Evolutionary conservation across 2,888 invertebrate genomes (phyloP).

Genomic region (Neoascia interrupta): DNA sequence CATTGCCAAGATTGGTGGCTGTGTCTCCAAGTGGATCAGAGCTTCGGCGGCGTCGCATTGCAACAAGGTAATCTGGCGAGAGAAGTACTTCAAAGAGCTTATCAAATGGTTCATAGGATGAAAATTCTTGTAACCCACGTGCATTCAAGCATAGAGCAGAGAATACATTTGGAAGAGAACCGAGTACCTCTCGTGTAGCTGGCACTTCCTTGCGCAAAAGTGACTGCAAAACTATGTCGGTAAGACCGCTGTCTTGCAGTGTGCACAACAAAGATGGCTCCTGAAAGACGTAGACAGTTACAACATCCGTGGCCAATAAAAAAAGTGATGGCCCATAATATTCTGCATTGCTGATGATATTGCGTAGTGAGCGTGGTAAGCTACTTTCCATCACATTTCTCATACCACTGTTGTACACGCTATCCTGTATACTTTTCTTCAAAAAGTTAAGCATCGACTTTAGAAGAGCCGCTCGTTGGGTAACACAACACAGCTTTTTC

Average conservation of each 20-base stretch:
- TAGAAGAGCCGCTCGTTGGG: constrained; percentile 90
- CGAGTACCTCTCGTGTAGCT: constrained; percentile 87
- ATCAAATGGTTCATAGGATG: constrained; percentile 89
- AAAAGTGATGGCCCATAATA: constrained; percentile 94
- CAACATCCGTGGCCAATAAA: constrained; percentile 90
- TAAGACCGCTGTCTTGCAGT: constrained; percentile 91
- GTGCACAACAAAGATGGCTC: constrained; percentile 91
- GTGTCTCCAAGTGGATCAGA: constrained; percentile 90
- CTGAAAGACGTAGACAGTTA: constrained; percentile 90
- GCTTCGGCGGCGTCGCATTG: constrained; percentile 90
- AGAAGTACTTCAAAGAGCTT: constrained; percentile 89
- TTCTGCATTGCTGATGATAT: constrained; percentile 92
- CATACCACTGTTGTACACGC: constrained; percentile 89
- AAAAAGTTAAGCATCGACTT: constrained; percentile 94
- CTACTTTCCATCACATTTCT: constrained; percentile 93
- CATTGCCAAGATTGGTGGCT: constrained; percentile 90
- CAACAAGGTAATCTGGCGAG: constrained; percentile 90
- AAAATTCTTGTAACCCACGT: constrained; percentile 88
- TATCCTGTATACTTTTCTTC: constrained; percentile 91
- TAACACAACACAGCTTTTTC: constrained; percentile 81
- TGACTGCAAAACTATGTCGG: constrained; percentile 91
- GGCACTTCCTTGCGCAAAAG: constrained; percentile 90
- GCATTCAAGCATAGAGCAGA: constrained; percentile 91
- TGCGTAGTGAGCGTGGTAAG: constrained; percentile 88
- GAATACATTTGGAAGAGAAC: constrained; percentile 93